Conservation (phyloP, 2,113 vertebrate species). For the Benitochromis conjunctus region DNA sequence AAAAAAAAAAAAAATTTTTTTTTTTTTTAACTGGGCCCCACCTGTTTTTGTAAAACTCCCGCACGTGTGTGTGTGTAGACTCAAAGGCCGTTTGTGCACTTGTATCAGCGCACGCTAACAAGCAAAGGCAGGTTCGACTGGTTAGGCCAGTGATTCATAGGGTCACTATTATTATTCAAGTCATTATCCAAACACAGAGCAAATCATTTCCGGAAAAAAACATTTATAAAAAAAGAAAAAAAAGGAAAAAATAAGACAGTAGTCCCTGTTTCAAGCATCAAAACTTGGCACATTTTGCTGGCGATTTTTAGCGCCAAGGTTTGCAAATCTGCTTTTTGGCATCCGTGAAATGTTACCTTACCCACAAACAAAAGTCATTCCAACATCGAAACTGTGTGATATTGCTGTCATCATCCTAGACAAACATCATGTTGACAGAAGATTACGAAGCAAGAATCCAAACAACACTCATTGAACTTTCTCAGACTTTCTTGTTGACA, state of each 20-base stretch:
- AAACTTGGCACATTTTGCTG: slow-evolving; percentile 2
- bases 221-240: neutral
- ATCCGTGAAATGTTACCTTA: slow-evolving; percentile 17
- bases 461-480: neutral
- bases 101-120: neutral
- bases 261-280: neutral
- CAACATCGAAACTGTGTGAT: neutral
- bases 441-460: neutral
- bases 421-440: neutral
- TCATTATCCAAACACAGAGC: slow-evolving; percentile 34
- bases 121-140: slow-evolving; percentile 42
- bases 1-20: neutral
- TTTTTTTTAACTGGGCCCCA: neutral
- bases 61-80: neutral
- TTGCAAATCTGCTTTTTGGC: slow-evolving; percentile 46
- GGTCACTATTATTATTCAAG: slow-evolving; percentile 44
- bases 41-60: neutral
- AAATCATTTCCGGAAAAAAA: slow-evolving; percentile 4
- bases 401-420: neutral
- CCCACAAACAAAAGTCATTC: neutral
- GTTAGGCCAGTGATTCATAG: slow-evolving; percentile 12
- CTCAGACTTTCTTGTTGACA: neutral
- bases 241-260: neutral
- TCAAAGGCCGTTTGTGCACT: neutral
- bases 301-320: neutral